Conservation (phyloP, 2,797 vertebrate species). For the Acanthurus tractus region DNA sequence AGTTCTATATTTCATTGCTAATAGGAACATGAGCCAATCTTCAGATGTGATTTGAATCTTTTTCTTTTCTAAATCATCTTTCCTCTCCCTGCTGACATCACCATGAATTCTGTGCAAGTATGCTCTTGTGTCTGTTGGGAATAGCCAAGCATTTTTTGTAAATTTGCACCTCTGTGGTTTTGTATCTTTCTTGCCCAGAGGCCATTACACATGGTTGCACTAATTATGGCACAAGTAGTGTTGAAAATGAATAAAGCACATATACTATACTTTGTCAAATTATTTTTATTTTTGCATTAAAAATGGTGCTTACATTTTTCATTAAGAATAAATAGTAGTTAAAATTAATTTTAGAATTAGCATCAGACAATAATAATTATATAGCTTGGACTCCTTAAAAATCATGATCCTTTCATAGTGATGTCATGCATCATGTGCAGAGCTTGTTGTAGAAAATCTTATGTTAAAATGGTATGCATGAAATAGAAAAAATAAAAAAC, state of each 20-base stretch:
- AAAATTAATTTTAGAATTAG: background rate
- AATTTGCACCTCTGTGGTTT: slow-evolving; percentile 15
- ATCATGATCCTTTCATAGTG: background rate
- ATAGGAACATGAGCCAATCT: background rate
- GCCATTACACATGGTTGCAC: background rate
- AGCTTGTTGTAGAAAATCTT: slow-evolving; percentile 1
- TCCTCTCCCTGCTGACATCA: background rate
- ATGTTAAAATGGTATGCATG: background rate
- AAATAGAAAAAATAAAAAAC: background rate
- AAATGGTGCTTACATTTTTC: background rate
- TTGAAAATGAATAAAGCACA: background rate
- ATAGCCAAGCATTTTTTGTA: background rate
- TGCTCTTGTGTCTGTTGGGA: slow-evolving; percentile 3
- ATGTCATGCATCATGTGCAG: background rate
- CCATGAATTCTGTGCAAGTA: background rate
- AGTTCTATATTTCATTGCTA: background rate
- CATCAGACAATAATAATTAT: background rate
- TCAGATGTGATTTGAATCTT: background rate
- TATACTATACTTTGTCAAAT: background rate
- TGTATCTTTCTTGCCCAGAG: slow-evolving; percentile 9
- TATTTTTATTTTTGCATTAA: background rate
- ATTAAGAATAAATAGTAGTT: background rate
- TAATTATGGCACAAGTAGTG: background rate
- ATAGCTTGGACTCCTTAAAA: background rate
- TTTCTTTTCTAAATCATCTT: background rate